Percentiles rank a stretch among this genome's conserved stretches.
Conservation (phyloP, 1,140 invertebrate genomes). For the Cydia pomonella region DNA sequence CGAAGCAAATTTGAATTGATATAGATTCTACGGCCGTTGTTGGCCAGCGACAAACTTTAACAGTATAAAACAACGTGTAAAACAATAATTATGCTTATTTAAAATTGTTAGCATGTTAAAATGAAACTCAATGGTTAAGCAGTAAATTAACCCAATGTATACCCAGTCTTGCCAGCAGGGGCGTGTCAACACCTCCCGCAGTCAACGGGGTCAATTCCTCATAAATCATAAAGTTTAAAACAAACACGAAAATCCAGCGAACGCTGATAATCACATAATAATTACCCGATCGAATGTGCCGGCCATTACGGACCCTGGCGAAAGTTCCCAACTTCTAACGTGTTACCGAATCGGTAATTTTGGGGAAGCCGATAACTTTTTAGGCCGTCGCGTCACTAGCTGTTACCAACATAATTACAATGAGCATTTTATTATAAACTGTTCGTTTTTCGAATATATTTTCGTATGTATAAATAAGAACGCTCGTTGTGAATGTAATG, state of each 20-base stretch:
- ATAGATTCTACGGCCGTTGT: not conserved
- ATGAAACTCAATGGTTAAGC: constrained; percentile 13
- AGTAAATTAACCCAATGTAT: constrained; percentile 22
- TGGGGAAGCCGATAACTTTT: constrained; percentile 26
- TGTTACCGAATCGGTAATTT: constrained; percentile 16
- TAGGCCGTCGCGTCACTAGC: constrained; percentile 2
- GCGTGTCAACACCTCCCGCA: constrained; percentile 32
- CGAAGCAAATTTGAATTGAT: constrained; percentile 34
- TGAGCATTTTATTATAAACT: not conserved
- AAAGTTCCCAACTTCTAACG: constrained; percentile 19
- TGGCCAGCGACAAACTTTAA: not conserved
- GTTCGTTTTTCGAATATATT: constrained; percentile 10
- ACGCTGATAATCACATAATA: constrained; percentile 63
- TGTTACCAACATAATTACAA: constrained; percentile 4
- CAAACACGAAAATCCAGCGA: constrained; percentile 50
- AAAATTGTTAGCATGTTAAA: constrained; percentile 9
- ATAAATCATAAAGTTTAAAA: constrained; percentile 70
- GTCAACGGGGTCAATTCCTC: constrained; percentile 51
- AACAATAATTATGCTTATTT: not conserved
- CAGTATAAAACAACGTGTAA: not conserved
- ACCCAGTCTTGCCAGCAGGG: constrained; percentile 28
- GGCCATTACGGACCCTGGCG: constrained; percentile 22
- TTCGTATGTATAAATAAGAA: constrained; percentile 1
- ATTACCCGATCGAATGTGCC: constrained; percentile 50
- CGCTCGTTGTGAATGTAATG: not conserved